Percentiles rank a stretch among this genome's conserved stretches.
Evolutionary conservation across 2,888 invertebrate genomes (phyloP).

Genomic region (Acanthosepion lycidas): DNA sequence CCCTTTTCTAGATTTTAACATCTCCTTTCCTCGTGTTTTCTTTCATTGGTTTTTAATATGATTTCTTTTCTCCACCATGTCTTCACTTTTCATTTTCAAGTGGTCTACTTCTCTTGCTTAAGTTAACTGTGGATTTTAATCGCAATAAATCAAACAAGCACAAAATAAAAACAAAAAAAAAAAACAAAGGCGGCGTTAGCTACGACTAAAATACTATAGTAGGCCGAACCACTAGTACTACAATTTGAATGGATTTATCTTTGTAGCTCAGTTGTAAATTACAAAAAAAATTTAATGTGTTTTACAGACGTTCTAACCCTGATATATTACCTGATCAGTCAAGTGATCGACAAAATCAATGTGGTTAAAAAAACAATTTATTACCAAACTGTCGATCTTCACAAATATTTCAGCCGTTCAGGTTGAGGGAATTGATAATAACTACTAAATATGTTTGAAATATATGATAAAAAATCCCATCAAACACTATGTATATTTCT

Average conservation of each 20-base stretch:
- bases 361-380: background rate
- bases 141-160: background rate
- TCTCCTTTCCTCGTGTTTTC: background rate
- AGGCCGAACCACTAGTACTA: background rate
- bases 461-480: too few species aligned
- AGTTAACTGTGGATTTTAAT: constrained; percentile 4
- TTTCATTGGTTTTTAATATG: too few species aligned
- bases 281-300: background rate
- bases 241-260: background rate
- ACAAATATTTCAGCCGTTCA: background rate
- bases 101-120: background rate
- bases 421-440: background rate
- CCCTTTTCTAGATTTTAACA: background rate
- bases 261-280: background rate
- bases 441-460: too few species aligned
- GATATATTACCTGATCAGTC: background rate
- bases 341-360: background rate
- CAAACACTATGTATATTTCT: too few species aligned
- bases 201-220: background rate
- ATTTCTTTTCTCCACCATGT: background rate
- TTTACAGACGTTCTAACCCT: background rate
- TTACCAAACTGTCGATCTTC: too few species aligned
- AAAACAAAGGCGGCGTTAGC: background rate
- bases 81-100: background rate
- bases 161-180: background rate